phyloP scores from a whole-genome alignment of 2,113 vertebrate genomes.

The Protobothrops mucrosquamatus region DNA sequence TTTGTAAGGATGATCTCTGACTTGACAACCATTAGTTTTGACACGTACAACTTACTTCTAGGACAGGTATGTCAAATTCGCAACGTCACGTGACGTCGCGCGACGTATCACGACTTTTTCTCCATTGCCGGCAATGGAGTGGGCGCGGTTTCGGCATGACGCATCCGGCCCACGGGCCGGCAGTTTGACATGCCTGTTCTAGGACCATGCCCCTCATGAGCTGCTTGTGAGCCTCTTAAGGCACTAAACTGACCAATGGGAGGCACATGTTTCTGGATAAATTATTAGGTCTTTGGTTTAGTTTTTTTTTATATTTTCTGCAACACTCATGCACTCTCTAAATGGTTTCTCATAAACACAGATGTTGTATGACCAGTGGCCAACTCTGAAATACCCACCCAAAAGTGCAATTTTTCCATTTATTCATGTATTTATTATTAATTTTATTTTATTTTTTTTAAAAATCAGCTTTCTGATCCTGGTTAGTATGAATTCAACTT shows the following conservation, averaged over 20 bases:
- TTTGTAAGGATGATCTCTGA: background rate
- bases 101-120: too few relatives aligned
- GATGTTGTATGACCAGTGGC: background rate
- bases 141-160: rapidly evolving
- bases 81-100: too few relatives aligned
- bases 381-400: background rate
- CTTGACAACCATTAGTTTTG: background rate
- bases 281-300: background rate
- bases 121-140: too few relatives aligned
- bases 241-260: background rate
- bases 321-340: background rate
- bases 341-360: background rate
- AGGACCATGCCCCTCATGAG: background rate
- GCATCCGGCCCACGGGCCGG: too few relatives aligned
- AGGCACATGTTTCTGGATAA: too few relatives aligned
- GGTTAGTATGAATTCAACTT: background rate
- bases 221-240: background rate
- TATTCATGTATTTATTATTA: background rate
- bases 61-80: background rate
- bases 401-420: background rate
- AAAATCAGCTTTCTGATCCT: background rate
- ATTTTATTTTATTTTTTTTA: background rate
- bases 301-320: background rate
- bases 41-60: background rate
- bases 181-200: background rate